Conservation (phyloP, 2,888 invertebrate species). For the Taenaris catops region DNA sequence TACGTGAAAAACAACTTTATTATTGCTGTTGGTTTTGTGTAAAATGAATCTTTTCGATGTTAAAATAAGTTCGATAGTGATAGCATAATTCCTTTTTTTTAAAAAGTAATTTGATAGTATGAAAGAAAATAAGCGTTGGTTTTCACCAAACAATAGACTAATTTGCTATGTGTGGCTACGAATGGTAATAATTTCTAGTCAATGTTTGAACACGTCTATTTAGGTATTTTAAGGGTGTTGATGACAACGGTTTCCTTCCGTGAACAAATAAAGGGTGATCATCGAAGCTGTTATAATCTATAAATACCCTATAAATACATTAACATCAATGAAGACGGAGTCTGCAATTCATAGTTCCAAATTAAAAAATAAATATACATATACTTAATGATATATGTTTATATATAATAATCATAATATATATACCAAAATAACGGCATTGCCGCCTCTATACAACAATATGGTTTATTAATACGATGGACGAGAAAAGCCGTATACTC, state of each 20-base stretch:
- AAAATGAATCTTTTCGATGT: slow-evolving; percentile 15
- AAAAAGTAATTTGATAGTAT: slow-evolving; percentile 36
- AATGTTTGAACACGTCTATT: slow-evolving; percentile 36
- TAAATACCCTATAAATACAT: slow-evolving; percentile 16
- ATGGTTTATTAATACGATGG: too few species aligned
- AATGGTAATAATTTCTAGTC: slow-evolving; percentile 50
- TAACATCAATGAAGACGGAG: too few species aligned
- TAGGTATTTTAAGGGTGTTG: slow-evolving; percentile 31
- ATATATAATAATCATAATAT: too few species aligned
- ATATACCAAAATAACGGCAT: too few species aligned
- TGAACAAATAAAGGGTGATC: slow-evolving; percentile 24
- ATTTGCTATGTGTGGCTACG: slow-evolving; percentile 30
- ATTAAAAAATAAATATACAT: too few species aligned
- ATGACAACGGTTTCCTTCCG: slow-evolving; percentile 25
- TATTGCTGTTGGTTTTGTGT: neutral
- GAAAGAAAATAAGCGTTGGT: slow-evolving; percentile 37
- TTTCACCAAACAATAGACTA: slow-evolving; percentile 41
- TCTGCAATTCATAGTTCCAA: too few species aligned
- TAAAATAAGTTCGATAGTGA: slow-evolving; percentile 12
- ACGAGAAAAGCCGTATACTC: too few species aligned
- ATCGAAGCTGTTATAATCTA: slow-evolving; percentile 15
- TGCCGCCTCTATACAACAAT: too few species aligned
- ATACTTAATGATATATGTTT: too few species aligned
- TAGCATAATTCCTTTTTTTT: slow-evolving; percentile 5
- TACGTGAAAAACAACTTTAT: slow-evolving; percentile 14